These are phyloP conservation scores for Scaptomyza parva DNA, from an alignment of 2,888 invertebrate genomes.

Conservation along the genomic window DNA sequence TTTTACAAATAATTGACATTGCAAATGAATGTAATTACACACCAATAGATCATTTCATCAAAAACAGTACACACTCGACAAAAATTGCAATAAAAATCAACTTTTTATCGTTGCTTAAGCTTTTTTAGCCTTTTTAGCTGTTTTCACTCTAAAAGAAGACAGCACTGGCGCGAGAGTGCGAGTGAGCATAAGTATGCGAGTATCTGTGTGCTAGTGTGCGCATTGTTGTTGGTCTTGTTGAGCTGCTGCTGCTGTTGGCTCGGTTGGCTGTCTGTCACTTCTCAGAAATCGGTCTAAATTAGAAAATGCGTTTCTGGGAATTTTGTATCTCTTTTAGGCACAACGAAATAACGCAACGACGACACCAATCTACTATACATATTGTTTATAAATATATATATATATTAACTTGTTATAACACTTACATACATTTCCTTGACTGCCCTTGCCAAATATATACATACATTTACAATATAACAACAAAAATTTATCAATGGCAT, in stretches of 20 bases:
- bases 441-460: slow-evolving; percentile 39
- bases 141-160: not conserved
- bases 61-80: not conserved
- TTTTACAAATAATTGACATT: too few relatives aligned
- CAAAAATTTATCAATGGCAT: slow-evolving; percentile 59
- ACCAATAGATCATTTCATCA: not conserved
- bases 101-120: too few relatives aligned
- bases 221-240: slow-evolving; percentile 72
- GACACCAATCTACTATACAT: slow-evolving; percentile 51
- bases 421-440: slow-evolving; percentile 31
- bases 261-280: slow-evolving; percentile 80
- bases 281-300: slow-evolving; percentile 84
- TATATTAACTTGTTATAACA: slow-evolving; percentile 33
- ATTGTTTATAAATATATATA: slow-evolving; percentile 22
- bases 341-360: slow-evolving; percentile 64
- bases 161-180: slow-evolving; percentile 24
- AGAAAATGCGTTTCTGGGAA: slow-evolving; percentile 84
- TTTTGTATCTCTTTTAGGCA: slow-evolving; percentile 80
- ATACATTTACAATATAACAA: slow-evolving; percentile 5
- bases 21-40: too few relatives aligned
- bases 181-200: slow-evolving; percentile 10
- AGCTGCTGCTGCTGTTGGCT: slow-evolving; percentile 61
- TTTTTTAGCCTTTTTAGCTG: not conserved
- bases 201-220: slow-evolving; percentile 39
- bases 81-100: not conserved